Conservation (phyloP, 2,797 vertebrate species). For the Rhinella marina region DNA sequence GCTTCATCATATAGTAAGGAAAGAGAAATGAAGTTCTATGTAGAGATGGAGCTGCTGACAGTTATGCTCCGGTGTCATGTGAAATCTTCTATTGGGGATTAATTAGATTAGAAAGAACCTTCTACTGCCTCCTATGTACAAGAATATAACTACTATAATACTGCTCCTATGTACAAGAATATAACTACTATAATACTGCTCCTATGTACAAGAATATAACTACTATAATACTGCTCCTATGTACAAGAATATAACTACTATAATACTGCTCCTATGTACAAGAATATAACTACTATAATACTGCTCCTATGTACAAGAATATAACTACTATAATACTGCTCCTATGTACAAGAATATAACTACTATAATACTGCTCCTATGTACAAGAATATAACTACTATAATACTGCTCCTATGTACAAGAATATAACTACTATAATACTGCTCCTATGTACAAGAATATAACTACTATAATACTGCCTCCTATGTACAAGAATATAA, state of each 20-base stretch:
- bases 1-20: conserved; percentile 22
- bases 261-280: neutral
- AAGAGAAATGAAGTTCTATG: neutral
- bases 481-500: too few species aligned
- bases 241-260: neutral
- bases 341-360: neutral
- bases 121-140: too few species aligned
- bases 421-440: conserved; percentile 1
- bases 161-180: neutral
- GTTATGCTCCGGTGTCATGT: neutral
- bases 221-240: neutral
- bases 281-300: conserved; percentile 4
- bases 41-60: neutral
- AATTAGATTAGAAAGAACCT: neutral
- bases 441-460: too few species aligned
- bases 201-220: too few species aligned
- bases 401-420: neutral
- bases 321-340: neutral
- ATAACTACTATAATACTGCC: too few species aligned
- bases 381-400: conserved; percentile 5
- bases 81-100: neutral
- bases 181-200: neutral
- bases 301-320: neutral
- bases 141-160: neutral
- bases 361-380: neutral